Percentiles rank a stretch among this genome's conserved stretches.
These are phyloP conservation scores for Lamprotornis superbus DNA, from an alignment of 2,113 vertebrate species.

Conservation along the genomic window DNA sequence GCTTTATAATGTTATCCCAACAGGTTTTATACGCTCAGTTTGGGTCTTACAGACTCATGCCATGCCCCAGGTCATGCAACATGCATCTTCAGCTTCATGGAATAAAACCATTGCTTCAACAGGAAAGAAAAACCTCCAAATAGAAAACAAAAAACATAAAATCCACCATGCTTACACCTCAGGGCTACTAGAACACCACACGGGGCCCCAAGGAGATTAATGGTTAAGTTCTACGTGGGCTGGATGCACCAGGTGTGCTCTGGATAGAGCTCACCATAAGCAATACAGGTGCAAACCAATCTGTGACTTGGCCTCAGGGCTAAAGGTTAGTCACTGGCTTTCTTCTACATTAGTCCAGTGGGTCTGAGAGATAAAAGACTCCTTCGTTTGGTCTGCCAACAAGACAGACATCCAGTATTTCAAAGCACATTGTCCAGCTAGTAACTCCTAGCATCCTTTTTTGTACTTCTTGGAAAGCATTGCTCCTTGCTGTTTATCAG, in stretches of 20 bases:
- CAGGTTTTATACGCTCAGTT: background rate
- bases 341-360: background rate
- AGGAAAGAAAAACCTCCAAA: background rate
- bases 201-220: background rate
- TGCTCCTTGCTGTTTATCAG: background rate
- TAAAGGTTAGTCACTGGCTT: background rate
- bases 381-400: background rate
- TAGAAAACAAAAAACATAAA: background rate
- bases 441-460: background rate
- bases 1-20: background rate
- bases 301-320: background rate
- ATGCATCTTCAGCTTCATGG: background rate
- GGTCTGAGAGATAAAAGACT: background rate
- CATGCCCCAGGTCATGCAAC: background rate
- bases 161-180: background rate
- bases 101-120: background rate
- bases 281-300: background rate
- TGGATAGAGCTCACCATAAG: background rate
- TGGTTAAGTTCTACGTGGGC: background rate
- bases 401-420: background rate
- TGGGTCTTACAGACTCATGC: background rate
- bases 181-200: background rate
- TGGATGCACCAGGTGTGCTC: background rate
- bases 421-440: background rate
- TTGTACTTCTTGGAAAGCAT: rapidly evolving